phyloP scores from a whole-genome alignment of 1,140 invertebrate species.

The Pseudachorutes palmiensis region DNA sequence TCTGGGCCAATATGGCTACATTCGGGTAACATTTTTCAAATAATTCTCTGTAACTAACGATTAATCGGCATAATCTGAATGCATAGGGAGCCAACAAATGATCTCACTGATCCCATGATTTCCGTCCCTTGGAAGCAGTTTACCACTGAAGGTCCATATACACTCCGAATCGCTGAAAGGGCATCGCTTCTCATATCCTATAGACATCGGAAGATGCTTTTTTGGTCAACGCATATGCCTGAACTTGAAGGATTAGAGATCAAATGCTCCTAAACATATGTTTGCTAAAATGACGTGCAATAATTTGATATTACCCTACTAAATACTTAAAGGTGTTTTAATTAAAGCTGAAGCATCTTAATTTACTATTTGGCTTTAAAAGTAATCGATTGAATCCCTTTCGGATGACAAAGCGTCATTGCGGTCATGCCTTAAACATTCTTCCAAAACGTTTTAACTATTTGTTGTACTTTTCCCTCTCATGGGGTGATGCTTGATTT shows the following conservation, averaged over 20 bases:
- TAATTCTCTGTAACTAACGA: too few relatives aligned
- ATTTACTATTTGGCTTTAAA: too few relatives aligned
- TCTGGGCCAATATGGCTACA: constrained; percentile 34
- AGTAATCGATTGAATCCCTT: too few relatives aligned
- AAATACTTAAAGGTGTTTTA: too few relatives aligned
- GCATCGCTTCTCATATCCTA: constrained; percentile 17
- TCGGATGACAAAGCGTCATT: too few relatives aligned
- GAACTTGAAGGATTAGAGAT: constrained; percentile 19
- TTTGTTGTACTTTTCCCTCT: too few relatives aligned
- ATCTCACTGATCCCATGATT: constrained; percentile 3
- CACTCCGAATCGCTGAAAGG: constrained; percentile 28
- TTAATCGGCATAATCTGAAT: too few relatives aligned
- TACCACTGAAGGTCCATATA: constrained; percentile 18
- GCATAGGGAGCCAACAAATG: constrained; percentile 22
- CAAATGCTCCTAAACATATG: constrained; percentile 15
- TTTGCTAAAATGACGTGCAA: neutral
- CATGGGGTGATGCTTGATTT: too few relatives aligned
- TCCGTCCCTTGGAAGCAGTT: constrained; percentile 30
- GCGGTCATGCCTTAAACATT: too few relatives aligned
- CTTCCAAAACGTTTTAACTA: too few relatives aligned
- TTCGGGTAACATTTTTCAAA: constrained; percentile 26
- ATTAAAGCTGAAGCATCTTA: too few relatives aligned
- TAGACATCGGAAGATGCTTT: constrained; percentile 33
- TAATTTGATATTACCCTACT: too few relatives aligned
- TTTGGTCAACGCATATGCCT: constrained; percentile 29